Base-by-base conservation (phyloP, 2,797 vertebrate species). In the Girardinus metallicus region DNA sequence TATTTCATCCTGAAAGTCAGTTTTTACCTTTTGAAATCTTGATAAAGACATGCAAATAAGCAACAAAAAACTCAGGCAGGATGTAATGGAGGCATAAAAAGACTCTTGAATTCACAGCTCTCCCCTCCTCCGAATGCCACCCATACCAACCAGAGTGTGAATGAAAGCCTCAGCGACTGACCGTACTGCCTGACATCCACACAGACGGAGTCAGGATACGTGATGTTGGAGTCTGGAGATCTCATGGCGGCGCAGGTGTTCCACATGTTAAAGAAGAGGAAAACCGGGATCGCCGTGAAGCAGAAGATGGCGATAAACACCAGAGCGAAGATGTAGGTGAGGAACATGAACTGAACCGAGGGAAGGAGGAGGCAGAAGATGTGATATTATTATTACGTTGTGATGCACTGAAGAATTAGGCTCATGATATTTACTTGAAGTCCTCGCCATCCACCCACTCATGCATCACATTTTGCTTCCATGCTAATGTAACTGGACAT, bases 261-360 rank as follows among this genome's bases (percentile, higher is more conserved):
- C 98, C 98, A 99, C 95, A 99, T 97, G 95, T 99, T 99, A 91
- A 98, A 99, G 93, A 99, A 99, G 94, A 99, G 97, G 86, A 98
- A 99, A 79, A 99, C 97, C 0, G 98, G 98, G 89, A 99, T 97
- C 0, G 97, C 97, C 0, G 98, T 99, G 95, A 99, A 99, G 86
- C 98, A 97, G 5, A 99, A 98, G 87, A 99, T 97, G 15, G 97
- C 97, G 13, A 99, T 96, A 96, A 99, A 99, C 92, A 95, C 96
- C 95, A 99, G 96, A 77, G 96, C 96, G 64, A 99, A 96, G 90
- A 99, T 96, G 66, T 99, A 99, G 88, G 98, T 99, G 93, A 99
- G 96, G 95, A 99, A 98, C 94, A 99, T 97, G 92, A 99, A 99
- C 98, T 99, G 92, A 44, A 29, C 76, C 66, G 9, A n/a, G 68